phyloP scores from a whole-genome alignment of 2,113 vertebrate genomes.

The Limnothrissa miodon region DNA sequence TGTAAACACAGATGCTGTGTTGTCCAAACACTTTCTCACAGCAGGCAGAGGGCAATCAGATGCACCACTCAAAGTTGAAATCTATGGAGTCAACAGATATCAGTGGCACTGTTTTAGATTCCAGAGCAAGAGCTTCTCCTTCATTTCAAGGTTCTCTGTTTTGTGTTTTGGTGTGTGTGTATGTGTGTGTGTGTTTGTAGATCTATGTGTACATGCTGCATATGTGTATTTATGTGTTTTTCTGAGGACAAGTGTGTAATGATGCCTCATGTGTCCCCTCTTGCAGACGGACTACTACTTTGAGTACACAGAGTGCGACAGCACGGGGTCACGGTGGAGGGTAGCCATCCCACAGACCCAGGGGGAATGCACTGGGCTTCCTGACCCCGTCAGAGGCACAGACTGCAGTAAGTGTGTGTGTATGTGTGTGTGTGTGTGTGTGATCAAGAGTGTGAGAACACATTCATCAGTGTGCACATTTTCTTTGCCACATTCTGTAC shows the following conservation, averaged over 20 bases:
- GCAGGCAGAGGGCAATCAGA: neutral
- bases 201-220: constrained; percentile 18
- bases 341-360: constrained; percentile 87
- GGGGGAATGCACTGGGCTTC: constrained; percentile 82
- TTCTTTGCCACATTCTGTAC: neutral
- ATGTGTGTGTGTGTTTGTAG: constrained; percentile 33
- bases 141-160: neutral
- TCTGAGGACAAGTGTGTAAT: neutral
- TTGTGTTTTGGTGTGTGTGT: neutral
- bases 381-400: constrained; percentile 90
- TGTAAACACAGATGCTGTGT: neutral
- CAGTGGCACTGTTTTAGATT: neutral
- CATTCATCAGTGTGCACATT: neutral
- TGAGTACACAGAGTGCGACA: constrained; percentile 96
- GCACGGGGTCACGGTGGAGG: constrained; percentile 92
- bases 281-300: constrained; percentile 94
- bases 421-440: neutral
- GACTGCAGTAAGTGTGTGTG: constrained; percentile 89
- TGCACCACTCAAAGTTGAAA: neutral
- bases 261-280: neutral
- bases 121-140: neutral
- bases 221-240: neutral
- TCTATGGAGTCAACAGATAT: neutral
- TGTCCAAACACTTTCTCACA: neutral
- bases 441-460: neutral